Conservation (phyloP, 1,140 invertebrate genomes). For the Ylistrum balloti region DNA sequence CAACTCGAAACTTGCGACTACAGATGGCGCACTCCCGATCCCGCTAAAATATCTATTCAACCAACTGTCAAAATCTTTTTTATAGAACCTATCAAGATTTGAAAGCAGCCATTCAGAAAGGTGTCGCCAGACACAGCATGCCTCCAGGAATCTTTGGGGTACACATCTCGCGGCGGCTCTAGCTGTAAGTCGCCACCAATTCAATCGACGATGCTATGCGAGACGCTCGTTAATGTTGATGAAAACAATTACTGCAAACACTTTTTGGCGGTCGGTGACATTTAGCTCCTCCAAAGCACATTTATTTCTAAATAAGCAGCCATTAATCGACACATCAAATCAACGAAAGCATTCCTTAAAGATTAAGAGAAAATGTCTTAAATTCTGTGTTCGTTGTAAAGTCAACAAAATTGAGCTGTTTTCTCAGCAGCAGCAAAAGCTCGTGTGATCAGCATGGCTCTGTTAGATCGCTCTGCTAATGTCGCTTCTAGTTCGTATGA, state of each 20-base stretch:
- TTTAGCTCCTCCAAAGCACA: slow-evolving; percentile 6
- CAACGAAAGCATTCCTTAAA: background rate
- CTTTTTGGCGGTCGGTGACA: background rate
- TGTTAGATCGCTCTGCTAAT: too few species aligned
- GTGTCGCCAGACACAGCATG: background rate
- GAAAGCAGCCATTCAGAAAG: background rate
- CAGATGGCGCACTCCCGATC: too few species aligned
- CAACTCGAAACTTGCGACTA: too few species aligned
- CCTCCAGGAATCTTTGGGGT: background rate
- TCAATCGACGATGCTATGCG: background rate
- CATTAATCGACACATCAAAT: background rate
- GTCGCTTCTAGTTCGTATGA: too few species aligned
- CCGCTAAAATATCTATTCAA: background rate
- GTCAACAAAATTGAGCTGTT: too few species aligned
- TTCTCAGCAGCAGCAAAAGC: too few species aligned
- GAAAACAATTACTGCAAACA: background rate
- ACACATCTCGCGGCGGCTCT: background rate
- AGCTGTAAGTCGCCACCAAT: background rate
- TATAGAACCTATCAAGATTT: background rate
- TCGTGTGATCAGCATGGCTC: too few species aligned
- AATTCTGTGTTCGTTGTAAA: too few species aligned
- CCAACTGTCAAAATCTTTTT: background rate
- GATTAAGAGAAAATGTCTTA: background rate
- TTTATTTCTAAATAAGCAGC: background rate
- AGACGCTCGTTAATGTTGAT: background rate